These are phyloP conservation scores for Neosalanx taihuensis DNA, from an alignment of 2,797 vertebrate species.

Conservation along the genomic window DNA sequence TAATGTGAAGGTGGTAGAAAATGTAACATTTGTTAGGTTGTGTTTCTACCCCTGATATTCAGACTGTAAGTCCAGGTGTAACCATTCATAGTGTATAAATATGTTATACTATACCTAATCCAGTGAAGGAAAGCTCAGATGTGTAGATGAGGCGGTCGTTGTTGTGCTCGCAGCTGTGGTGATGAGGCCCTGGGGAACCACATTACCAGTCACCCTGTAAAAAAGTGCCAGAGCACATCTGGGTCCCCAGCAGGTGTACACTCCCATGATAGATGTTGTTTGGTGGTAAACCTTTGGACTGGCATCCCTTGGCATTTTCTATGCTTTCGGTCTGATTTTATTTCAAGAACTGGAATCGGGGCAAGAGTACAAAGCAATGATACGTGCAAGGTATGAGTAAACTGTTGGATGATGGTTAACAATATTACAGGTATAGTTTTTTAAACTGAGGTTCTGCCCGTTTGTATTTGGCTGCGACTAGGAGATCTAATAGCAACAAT, in stretches of 20 bases:
- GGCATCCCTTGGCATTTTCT: constrained; percentile 47
- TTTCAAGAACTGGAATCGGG: constrained; percentile 21
- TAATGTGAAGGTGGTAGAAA: not conserved
- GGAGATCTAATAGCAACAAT: too few species aligned
- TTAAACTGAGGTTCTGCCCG: not conserved
- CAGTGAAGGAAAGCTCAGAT: constrained; percentile 44
- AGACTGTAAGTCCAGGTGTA: not conserved
- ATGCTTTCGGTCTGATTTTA: constrained; percentile 20
- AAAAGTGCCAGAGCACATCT: constrained; percentile 75
- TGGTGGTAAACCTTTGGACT: constrained; percentile 65
- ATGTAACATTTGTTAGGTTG: not conserved
- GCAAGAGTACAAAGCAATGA: not conserved
- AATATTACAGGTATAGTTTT: not conserved
- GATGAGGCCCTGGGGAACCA: constrained; percentile 61
- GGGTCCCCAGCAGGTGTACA: constrained; percentile 75
- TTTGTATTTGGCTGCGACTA: too few species aligned
- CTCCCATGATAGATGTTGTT: constrained; percentile 71
- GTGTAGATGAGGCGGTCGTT: constrained; percentile 49
- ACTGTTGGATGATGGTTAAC: constrained; percentile 6
- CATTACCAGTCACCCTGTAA: constrained; percentile 67
- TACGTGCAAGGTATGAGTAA: not conserved
- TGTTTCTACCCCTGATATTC: not conserved
- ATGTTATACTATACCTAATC: constrained; percentile 29
- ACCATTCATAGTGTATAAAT: not conserved
- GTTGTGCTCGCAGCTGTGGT: constrained; percentile 67